Evolutionary conservation across 2,797 vertebrate genomes (phyloP).

Genomic region (Enteromius viviparus): DNA sequence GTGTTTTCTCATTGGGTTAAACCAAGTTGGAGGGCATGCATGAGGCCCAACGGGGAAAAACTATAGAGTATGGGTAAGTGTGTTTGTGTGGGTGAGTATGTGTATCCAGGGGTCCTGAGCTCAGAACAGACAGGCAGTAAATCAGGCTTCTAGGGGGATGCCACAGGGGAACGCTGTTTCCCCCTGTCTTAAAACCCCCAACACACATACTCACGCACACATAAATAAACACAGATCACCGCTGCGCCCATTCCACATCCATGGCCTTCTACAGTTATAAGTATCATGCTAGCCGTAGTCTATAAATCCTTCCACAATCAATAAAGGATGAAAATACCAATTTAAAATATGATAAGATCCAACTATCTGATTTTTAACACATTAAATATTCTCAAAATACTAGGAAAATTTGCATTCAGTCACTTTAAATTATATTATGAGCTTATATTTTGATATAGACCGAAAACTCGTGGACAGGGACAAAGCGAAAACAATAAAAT

Average conservation of each 20-base stretch:
- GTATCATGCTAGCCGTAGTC: not conserved
- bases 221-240: constrained; percentile 52
- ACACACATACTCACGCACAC: constrained; percentile 60
- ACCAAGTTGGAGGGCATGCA: constrained; percentile 56
- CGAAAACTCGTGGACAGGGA: not conserved
- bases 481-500: not conserved
- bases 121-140: constrained; percentile 68
- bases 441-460: not conserved
- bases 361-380: not conserved
- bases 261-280: constrained; percentile 21
- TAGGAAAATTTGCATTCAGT: not conserved
- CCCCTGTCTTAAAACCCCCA: constrained; percentile 18
- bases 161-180: constrained; percentile 65
- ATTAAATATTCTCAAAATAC: not conserved
- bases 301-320: not conserved
- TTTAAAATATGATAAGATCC: not conserved
- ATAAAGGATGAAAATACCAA: not conserved
- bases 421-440: not conserved
- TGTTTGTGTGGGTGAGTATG: constrained; percentile 31
- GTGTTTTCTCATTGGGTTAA: constrained; percentile 67
- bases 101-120: constrained; percentile 31
- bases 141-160: constrained; percentile 63
- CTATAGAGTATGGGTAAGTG: constrained; percentile 62
- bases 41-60: constrained; percentile 65
- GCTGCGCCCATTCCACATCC: constrained; percentile 46